Conservation (phyloP, 2,888 invertebrate species). For the Ornithoptera alexandrae region DNA sequence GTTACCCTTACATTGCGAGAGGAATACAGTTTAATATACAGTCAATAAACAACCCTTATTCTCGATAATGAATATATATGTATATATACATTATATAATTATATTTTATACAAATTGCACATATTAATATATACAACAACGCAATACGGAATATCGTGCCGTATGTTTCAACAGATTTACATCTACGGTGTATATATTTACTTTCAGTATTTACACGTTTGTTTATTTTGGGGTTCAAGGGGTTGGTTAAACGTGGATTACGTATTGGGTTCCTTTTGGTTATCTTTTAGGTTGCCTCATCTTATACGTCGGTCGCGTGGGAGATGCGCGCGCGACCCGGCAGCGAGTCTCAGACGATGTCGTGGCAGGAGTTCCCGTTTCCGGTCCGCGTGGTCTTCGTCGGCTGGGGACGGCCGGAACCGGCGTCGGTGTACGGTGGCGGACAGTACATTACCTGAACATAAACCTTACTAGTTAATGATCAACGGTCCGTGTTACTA, state of each 20-base stretch:
- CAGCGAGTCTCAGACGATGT: slow-evolving; percentile 73
- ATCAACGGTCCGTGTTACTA: too few species aligned
- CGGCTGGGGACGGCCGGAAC: slow-evolving; percentile 73
- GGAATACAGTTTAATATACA: too few species aligned
- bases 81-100: neutral
- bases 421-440: slow-evolving; percentile 67
- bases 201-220: too few species aligned
- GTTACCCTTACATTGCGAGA: too few species aligned
- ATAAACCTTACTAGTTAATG: neutral
- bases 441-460: slow-evolving; percentile 81
- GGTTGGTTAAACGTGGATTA: neutral
- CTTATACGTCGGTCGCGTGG: slow-evolving; percentile 63
- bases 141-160: too few species aligned
- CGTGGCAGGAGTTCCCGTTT: slow-evolving; percentile 83
- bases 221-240: too few species aligned
- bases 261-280: neutral
- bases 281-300: neutral
- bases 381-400: slow-evolving; percentile 86
- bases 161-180: too few species aligned
- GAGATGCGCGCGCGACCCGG: slow-evolving; percentile 60
- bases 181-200: too few species aligned
- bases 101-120: neutral
- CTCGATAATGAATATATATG: neutral
- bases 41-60: too few species aligned
- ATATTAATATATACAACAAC: neutral